These are phyloP conservation scores for Pseudocheirus occidentalis DNA, from an alignment of 2,797 vertebrate species.

Conservation along the genomic window DNA sequence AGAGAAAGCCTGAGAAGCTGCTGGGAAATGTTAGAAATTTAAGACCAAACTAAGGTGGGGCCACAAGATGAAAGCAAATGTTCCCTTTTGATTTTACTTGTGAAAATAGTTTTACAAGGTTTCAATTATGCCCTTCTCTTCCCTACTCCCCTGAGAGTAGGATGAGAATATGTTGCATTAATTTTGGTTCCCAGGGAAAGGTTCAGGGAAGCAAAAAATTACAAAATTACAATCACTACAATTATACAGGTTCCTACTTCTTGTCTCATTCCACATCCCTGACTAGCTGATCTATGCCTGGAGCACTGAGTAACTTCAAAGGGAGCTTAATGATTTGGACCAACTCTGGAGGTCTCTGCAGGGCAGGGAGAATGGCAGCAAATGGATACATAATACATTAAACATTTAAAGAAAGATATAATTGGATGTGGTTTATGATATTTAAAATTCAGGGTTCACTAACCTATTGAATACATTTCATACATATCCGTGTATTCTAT, in stretches of 20 bases:
- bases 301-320: background rate
- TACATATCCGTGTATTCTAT: background rate
- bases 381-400: background rate
- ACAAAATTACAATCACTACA: slow-evolving; percentile 42
- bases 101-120: slow-evolving; percentile 61
- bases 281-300: background rate
- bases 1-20: background rate
- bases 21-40: slow-evolving; percentile 52
- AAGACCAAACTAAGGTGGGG: slow-evolving; percentile 51
- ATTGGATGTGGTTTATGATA: background rate
- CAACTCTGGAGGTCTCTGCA: rapidly evolving
- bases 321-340: background rate
- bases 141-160: slow-evolving; percentile 26
- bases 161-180: slow-evolving; percentile 43
- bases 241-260: background rate
- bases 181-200: slow-evolving; percentile 51
- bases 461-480: background rate
- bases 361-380: background rate
- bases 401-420: background rate
- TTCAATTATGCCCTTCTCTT: slow-evolving; percentile 62
- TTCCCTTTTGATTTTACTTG: slow-evolving; percentile 55
- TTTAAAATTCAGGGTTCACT: background rate
- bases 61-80: slow-evolving; percentile 58
- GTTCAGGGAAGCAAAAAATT: slow-evolving; percentile 26
- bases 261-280: slow-evolving; percentile 5